Evolutionary conservation across 2,888 invertebrate genomes (phyloP).

Genomic region (Alloscopus bannaensis): DNA sequence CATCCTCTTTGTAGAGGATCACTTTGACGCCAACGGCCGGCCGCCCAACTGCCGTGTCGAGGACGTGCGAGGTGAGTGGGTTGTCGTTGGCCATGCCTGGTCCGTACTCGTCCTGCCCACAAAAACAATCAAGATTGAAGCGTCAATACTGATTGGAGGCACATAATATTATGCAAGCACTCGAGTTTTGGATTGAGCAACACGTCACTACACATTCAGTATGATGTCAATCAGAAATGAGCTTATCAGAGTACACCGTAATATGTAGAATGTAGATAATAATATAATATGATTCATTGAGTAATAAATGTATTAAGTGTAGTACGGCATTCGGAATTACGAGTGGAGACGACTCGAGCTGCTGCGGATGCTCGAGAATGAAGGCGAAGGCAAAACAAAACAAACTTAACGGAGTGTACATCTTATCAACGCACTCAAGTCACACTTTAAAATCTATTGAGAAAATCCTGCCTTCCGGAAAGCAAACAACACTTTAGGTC

Average conservation of each 20-base stretch:
- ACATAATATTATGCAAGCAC: too few species aligned
- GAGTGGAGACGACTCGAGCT: conserved; percentile 4
- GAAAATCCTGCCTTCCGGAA: too few species aligned
- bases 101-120: neutral
- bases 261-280: neutral
- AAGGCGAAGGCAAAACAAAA: conserved; percentile 35
- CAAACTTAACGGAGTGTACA: too few species aligned
- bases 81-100: conserved; percentile 26
- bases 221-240: too few species aligned
- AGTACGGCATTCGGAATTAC: neutral
- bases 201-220: too few species aligned
- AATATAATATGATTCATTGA: neutral
- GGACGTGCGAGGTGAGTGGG: conserved; percentile 84
- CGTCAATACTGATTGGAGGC: too few species aligned
- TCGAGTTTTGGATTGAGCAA: too few species aligned
- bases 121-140: neutral
- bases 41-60: conserved; percentile 83
- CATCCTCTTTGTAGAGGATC: conserved; percentile 77
- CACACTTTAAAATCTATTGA: too few species aligned
- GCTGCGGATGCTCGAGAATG: conserved; percentile 37
- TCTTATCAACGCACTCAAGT: too few species aligned
- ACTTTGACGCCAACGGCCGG: conserved; percentile 83
- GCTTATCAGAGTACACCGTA: neutral
- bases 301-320: too few species aligned
- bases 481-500: too few species aligned